Evolutionary conservation across 2,888 invertebrate genomes (phyloP), one percentile per base, ranked within the genome.

Genomic region (Drosophila anomelani): DNA sequence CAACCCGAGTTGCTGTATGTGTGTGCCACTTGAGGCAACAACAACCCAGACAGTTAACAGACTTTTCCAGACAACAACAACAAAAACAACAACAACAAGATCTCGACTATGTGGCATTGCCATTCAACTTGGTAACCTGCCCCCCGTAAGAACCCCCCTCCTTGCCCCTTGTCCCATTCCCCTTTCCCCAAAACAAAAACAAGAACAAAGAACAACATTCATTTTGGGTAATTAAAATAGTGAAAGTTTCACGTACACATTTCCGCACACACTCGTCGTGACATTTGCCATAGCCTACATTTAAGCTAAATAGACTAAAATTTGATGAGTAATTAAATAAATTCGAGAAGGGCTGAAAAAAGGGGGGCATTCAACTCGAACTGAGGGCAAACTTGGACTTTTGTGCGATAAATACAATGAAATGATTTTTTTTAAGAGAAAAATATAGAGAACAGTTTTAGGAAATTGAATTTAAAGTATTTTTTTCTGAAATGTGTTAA

Each of bases 211-310:
- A 76, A 74, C 70, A 70, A 72, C 79, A 66, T 78, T 73, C 69
- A 64, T 73, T 73, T 76, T 67, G 53, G 80, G 81, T 80, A 86
- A 86, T 88, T 88, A 88, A 87, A 86, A 84, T 85, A 88, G 86
- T 88, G 86, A 87, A 87, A 87, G 86, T 87, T 85, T 10, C 49
- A 41, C 51, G 54, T 41, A 41, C 41, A 46, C 29, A n/a, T 17
- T 17, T 43, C 43, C 46, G 17, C 49, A 34, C 17, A 32, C 49
- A 26, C 34, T 17, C 23, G 56, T 17, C 23, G 53, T 62, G 49
- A 56, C 68, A 69, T 76, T 79, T 83, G 54, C 54, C 75, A 74
- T 78, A 84, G 86, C 84, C 86, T 84, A 87, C 84, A 84, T 85
- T 87, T 86, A 63, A 77, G 88, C 78, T 76, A 51, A 59, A 51